These are phyloP conservation scores for Caenorhabditis latens DNA, from an alignment of 1,140 invertebrate species.

Conservation along the genomic window DNA sequence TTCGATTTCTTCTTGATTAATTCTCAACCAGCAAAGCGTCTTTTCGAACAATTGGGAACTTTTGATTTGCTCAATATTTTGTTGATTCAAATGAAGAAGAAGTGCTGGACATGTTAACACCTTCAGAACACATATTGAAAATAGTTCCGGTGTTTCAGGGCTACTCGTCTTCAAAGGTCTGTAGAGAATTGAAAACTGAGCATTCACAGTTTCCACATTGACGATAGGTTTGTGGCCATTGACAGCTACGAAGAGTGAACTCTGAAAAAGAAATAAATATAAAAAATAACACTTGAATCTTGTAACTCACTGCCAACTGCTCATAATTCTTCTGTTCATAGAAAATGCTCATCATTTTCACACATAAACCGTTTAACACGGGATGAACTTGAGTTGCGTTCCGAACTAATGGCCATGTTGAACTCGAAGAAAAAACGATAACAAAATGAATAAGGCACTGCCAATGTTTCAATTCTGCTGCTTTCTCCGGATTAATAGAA, in stretches of 20 bases:
- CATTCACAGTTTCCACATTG: slow-evolving; percentile 60
- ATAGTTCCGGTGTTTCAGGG: neutral
- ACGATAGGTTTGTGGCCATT: slow-evolving; percentile 57
- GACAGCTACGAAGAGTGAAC: slow-evolving; percentile 54
- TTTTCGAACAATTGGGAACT: slow-evolving; percentile 4
- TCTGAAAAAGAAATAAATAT: slow-evolving; percentile 51
- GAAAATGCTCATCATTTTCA: slow-evolving; percentile 60
- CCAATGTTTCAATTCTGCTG: slow-evolving; percentile 61
- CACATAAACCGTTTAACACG: slow-evolving; percentile 64
- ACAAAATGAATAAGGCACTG: slow-evolving; percentile 63
- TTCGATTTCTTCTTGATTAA: slow-evolving; percentile 21
- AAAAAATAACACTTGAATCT: too few relatives aligned
- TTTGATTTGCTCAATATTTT: slow-evolving; percentile 11
- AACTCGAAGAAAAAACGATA: slow-evolving; percentile 61
- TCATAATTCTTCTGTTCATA: slow-evolving; percentile 35
- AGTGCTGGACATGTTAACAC: slow-evolving; percentile 57
- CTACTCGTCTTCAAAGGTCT: slow-evolving; percentile 44
- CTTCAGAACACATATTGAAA: slow-evolving; percentile 51
- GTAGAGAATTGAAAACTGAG: slow-evolving; percentile 63
- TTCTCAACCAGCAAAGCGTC: neutral
- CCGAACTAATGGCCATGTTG: slow-evolving; percentile 62
- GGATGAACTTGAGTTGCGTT: slow-evolving; percentile 55
- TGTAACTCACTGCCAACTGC: slow-evolving; percentile 35
- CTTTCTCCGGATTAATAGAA: slow-evolving; percentile 53
- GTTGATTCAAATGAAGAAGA: slow-evolving; percentile 57